These are phyloP conservation scores for Helarctos malayanus DNA, from an alignment of 2,797 vertebrate genomes.

Conservation along the genomic window DNA sequence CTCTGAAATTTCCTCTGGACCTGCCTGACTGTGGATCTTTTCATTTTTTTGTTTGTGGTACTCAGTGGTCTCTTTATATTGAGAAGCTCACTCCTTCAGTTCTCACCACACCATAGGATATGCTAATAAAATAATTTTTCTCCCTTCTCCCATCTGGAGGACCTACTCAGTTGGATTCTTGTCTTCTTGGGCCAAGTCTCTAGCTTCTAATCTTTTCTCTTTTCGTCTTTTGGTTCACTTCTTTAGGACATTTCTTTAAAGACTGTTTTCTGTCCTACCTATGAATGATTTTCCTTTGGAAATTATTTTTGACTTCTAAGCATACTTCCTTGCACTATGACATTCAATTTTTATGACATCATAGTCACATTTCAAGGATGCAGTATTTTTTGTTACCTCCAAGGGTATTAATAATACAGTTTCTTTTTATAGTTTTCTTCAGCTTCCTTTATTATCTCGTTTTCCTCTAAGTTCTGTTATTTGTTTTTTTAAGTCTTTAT, in stretches of 20 bases:
- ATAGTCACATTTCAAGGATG: not conserved
- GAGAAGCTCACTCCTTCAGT: not conserved
- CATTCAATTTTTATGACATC: not conserved
- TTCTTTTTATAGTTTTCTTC: slow-evolving; percentile 1
- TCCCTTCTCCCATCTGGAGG: not conserved
- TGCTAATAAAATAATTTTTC: not conserved
- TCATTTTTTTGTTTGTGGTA: not conserved
- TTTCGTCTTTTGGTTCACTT: not conserved
- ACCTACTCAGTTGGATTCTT: not conserved
- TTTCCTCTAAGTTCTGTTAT: not conserved
- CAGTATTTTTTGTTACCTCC: not conserved
- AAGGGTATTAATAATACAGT: not conserved
- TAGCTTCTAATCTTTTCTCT: not conserved
- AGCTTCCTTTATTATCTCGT: not conserved
- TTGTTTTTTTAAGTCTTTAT: not conserved
- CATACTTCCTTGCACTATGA: not conserved
- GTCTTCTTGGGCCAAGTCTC: not conserved
- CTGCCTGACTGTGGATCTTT: not conserved
- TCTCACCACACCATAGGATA: not conserved
- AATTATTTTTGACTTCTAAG: not conserved
- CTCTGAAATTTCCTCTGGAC: not conserved
- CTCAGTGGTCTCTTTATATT: not conserved
- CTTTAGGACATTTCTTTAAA: not conserved
- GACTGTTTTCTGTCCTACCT: not conserved
- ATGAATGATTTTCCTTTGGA: not conserved